Percentiles rank a stretch among this genome's conserved stretches.
Conservation (phyloP, 2,888 invertebrate species). For the Sphinx pinastri region DNA sequence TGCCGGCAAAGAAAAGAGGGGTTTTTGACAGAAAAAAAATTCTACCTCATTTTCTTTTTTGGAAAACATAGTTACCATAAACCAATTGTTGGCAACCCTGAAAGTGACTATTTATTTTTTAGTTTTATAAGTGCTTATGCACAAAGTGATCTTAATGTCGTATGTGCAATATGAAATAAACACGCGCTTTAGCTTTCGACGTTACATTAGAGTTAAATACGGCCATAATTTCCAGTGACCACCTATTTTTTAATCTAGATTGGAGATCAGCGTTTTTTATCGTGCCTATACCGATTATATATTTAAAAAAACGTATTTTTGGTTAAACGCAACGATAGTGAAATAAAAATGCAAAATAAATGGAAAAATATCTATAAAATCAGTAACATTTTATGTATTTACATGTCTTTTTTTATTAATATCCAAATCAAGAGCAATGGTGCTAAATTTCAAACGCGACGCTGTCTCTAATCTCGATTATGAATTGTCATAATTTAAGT, state of each 20-base stretch:
- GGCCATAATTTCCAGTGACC: conserved; percentile 55
- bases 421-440: conserved; percentile 4
- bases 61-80: conserved; percentile 31
- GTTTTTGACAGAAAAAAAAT: conserved; percentile 50
- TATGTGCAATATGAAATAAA: conserved; percentile 55
- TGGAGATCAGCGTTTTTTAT: conserved; percentile 6
- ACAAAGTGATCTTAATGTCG: conserved; percentile 59
- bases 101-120: conserved; percentile 25
- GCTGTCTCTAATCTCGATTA: conserved; percentile 32
- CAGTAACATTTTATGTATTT: not conserved
- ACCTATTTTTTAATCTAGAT: conserved; percentile 38
- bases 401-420: not conserved
- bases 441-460: conserved; percentile 5
- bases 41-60: conserved; percentile 38
- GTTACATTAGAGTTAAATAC: conserved; percentile 46
- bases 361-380: not conserved
- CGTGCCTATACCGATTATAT: conserved; percentile 5
- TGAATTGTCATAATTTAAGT: conserved; percentile 35
- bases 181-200: conserved; percentile 57
- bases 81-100: conserved; percentile 26
- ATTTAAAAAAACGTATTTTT: not conserved
- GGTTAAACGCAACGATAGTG: not conserved
- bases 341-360: not conserved
- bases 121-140: conserved; percentile 53
- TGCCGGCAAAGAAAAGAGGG: conserved; percentile 42